These are phyloP conservation scores for Euphydryas editha DNA, from an alignment of 2,888 invertebrate genomes.

Conservation along the genomic window DNA sequence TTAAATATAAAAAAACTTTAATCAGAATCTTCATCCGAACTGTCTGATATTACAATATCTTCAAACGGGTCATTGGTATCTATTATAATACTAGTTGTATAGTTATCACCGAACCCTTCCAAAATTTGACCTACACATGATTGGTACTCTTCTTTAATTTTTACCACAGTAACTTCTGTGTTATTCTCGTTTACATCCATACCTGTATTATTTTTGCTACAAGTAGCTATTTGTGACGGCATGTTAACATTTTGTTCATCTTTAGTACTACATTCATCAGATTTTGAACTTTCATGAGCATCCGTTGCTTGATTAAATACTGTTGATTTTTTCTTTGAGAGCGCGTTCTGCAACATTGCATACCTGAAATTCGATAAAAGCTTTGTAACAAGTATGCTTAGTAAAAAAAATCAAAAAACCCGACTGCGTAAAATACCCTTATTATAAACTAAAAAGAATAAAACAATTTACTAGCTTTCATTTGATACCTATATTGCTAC, in stretches of 20 bases:
- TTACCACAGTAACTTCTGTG: conserved; percentile 14
- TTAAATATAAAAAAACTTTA: background rate
- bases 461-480: too few relatives aligned
- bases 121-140: conserved; percentile 47
- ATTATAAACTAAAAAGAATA: too few relatives aligned
- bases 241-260: background rate
- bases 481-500: too few relatives aligned
- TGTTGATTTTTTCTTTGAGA: conserved; percentile 12
- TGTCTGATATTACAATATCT: conserved; percentile 65
- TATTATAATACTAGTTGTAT: conserved; percentile 51
- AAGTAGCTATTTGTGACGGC: background rate
- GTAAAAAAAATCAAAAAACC: too few relatives aligned
- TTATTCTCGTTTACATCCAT: background rate
- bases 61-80: conserved; percentile 64
- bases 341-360: conserved; percentile 38
- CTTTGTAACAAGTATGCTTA: too few relatives aligned
- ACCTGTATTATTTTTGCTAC: conserved; percentile 6
- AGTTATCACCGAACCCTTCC: conserved; percentile 55
- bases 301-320: background rate
- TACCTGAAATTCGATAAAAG: conserved; percentile 41
- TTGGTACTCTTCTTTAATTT: conserved; percentile 45
- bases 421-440: too few relatives aligned
- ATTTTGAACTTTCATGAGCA: conserved; percentile 7
- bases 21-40: conserved; percentile 52
- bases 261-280: background rate